Evolutionary conservation across 1,140 invertebrate genomes (phyloP), one percentile per base, ranked within the genome.

Genomic region (Microplitis mediator): DNA sequence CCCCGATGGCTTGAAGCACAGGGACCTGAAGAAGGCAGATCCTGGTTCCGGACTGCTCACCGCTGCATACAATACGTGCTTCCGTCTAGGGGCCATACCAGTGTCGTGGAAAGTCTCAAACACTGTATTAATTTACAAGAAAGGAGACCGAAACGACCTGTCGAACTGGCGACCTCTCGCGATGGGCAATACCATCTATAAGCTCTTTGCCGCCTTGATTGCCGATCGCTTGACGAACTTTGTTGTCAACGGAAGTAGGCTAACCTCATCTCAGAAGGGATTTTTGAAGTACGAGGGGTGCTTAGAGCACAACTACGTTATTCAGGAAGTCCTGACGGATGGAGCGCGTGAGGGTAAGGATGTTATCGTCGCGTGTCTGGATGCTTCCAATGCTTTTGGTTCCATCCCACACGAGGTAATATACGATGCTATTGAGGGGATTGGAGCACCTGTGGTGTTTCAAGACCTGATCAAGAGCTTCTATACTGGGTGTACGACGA

Each of bases 271-370:
- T 0, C 36, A 39, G 51, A 85, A 84, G 69, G 81, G 80, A 0
- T 86, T 86, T 60, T 64, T 80, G n/a, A 70, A 69, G 6, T 75
- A 77, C 56, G 81, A 86, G 51, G 83, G 81, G 0, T 83, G 76
- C 34, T 71, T 79, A 9, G 84, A 86, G 70, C 82, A 87, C 74
- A 86, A 85, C 62, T 85, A 77, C 68, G 73, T 82, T 34, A 64
- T 85, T 0, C 73, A 81, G 56, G 51, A 76, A 5, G 16, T 67
- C 54, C 58, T 85, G 39, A 54, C 77, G 4, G 58, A 81, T 5
- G 79, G 78, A 0, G 70, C 72, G n/a, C 39, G 62, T 32, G 3
- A 35, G 5, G 69, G 68, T 2, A 70, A 36, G 9, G 69, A 75
- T 6, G n/a, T 79, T 8, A 78, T 80, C 13, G 72, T 86, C 0